phyloP scores from a whole-genome alignment of 1,140 invertebrate species.

The Polypedilum vanderplanki region DNA sequence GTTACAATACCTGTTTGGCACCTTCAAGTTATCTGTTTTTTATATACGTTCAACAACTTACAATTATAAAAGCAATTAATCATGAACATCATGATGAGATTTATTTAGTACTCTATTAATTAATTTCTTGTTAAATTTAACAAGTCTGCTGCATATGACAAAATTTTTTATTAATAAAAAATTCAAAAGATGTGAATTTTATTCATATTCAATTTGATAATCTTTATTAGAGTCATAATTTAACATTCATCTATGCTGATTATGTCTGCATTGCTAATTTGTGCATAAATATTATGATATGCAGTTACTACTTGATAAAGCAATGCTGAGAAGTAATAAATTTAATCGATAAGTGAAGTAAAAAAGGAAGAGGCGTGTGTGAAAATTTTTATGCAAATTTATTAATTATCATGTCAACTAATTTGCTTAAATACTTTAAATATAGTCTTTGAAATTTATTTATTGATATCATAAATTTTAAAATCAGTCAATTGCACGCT shows the following conservation, averaged over 20 bases:
- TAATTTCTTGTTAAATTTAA: background rate
- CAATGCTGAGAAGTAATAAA: background rate
- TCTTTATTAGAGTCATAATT: no score
- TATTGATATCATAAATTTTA: background rate
- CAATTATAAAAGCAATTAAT: constrained; percentile 7
- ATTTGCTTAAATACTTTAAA: background rate
- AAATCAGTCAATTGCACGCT: background rate
- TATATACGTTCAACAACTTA: background rate
- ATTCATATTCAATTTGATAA: no score
- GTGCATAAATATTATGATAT: constrained; percentile 3
- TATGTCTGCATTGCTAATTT: background rate
- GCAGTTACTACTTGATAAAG: background rate
- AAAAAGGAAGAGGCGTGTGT: background rate
- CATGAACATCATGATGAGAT: background rate
- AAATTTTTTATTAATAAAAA: background rate
- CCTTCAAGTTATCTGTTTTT: background rate
- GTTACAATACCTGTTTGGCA: background rate
- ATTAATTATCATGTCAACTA: constrained; percentile 14
- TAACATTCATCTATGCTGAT: no score
- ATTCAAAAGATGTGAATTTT: background rate
- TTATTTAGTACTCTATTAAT: constrained; percentile 4
- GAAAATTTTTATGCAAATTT: constrained; percentile 2
- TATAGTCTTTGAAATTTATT: constrained; percentile 1
- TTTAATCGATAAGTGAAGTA: background rate
- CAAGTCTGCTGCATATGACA: background rate